Evolutionary conservation across 2,113 vertebrate genomes (phyloP).

Genomic region (Rhabdomys dilectus): DNA sequence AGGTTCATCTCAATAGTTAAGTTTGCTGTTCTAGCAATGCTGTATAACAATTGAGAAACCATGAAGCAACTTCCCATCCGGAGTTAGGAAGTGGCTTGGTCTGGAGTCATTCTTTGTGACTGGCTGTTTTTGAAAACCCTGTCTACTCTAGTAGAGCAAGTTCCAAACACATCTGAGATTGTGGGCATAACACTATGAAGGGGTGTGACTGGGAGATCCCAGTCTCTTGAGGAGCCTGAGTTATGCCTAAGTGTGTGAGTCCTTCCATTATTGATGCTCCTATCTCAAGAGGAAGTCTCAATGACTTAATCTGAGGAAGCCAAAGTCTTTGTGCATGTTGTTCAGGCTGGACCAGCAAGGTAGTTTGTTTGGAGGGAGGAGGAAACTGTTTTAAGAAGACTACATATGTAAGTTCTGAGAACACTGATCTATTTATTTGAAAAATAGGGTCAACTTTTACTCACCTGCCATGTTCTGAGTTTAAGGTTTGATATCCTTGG

Average conservation of each 20-base stretch:
- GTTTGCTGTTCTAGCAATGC: conserved; percentile 69
- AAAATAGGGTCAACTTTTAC: conserved; percentile 83
- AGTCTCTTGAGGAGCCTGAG: conserved; percentile 69
- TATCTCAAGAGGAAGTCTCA: conserved; percentile 79
- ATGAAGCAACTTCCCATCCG: conserved; percentile 80
- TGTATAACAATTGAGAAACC: conserved; percentile 27
- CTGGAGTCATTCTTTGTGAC: conserved; percentile 75
- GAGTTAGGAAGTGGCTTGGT: conserved; percentile 76
- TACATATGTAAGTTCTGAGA: conserved; percentile 80
- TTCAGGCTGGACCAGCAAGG: conserved; percentile 79
- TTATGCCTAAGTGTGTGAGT: conserved; percentile 70
- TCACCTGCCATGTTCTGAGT: conserved; percentile 85
- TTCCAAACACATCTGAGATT: conserved; percentile 73
- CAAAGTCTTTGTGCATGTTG: conserved; percentile 80
- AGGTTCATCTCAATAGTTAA: conserved; percentile 75
- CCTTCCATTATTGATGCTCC: conserved; percentile 62
- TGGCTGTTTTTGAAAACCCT: conserved; percentile 78
- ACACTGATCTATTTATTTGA: conserved; percentile 81
- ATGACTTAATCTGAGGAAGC: conserved; percentile 78
- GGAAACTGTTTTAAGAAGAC: conserved; percentile 79
- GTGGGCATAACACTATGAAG: conserved; percentile 62
- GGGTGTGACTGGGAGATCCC: conserved; percentile 49
- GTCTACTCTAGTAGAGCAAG: conserved; percentile 69
- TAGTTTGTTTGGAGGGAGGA: conserved; percentile 83
- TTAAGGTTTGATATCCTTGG: conserved; percentile 84